A percentile compares a stretch with the other conserved stretches of the same genome.
These are phyloP conservation scores for Sycobia sp. DNA, from an alignment of 1,140 invertebrate genomes.

Conservation along the genomic window DNA sequence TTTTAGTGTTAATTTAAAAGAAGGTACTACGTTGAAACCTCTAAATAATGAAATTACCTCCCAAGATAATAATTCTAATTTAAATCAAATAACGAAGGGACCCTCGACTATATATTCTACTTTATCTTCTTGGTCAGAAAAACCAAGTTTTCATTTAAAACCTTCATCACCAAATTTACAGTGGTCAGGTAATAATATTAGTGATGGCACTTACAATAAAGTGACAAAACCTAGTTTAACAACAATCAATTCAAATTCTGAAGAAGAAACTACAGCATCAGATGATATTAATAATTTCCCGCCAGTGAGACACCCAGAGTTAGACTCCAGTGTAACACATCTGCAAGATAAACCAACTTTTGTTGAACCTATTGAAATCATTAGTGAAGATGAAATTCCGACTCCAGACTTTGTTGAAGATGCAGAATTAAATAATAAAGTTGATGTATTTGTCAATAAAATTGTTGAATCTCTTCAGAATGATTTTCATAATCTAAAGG, in stretches of 20 bases:
- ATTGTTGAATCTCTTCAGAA: constrained; percentile 80
- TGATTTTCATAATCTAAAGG: constrained; percentile 79
- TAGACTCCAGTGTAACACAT: constrained; percentile 68
- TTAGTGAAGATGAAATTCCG: constrained; percentile 69
- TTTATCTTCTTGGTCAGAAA: constrained; percentile 49
- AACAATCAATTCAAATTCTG: constrained; percentile 40
- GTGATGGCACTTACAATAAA: constrained; percentile 29
- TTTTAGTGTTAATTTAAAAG: constrained; percentile 55
- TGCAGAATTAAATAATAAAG: constrained; percentile 75
- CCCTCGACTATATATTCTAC: constrained; percentile 52
- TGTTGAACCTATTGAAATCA: constrained; percentile 55
- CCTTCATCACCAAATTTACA: constrained; percentile 38
- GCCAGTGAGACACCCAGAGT: constrained; percentile 79
- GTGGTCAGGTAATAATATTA: constrained; percentile 24
- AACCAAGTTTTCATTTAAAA: constrained; percentile 51
- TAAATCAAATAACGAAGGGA: constrained; percentile 39
- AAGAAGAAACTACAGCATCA: constrained; percentile 63
- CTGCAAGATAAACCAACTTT: constrained; percentile 57
- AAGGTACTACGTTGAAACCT: constrained; percentile 31
- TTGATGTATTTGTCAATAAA: constrained; percentile 80
- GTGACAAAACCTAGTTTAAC: constrained; percentile 34
- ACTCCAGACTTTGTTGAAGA: constrained; percentile 77
- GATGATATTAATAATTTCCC: constrained; percentile 81
- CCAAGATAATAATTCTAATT: constrained; percentile 5
- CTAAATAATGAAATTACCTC: neutral